Evolutionary conservation across 2,888 invertebrate genomes (phyloP).

Genomic region (Drosophila gaucha): DNA sequence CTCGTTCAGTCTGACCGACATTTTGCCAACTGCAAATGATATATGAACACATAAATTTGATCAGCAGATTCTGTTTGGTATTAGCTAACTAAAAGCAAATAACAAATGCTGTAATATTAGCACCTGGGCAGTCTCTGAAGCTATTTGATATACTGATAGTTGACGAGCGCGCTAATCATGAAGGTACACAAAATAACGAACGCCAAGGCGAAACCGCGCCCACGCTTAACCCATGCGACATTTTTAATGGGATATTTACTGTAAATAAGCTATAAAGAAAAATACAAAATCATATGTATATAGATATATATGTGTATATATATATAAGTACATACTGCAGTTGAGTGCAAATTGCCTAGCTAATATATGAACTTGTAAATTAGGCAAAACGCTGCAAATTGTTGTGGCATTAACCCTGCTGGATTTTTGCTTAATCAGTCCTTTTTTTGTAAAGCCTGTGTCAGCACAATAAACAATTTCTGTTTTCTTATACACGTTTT

Average conservation of each 20-base stretch:
- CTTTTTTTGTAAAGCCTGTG: constrained; percentile 12
- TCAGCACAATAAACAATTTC: constrained; percentile 37
- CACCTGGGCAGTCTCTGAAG: constrained; percentile 45
- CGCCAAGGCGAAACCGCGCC: constrained; percentile 64
- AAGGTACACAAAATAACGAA: constrained; percentile 45
- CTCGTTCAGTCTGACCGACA: constrained; percentile 82
- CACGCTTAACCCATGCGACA: constrained; percentile 21
- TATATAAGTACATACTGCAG: background rate
- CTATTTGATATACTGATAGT: constrained; percentile 46
- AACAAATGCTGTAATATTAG: constrained; percentile 45
- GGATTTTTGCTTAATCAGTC: constrained; percentile 39
- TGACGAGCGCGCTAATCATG: constrained; percentile 49
- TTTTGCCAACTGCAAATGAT: constrained; percentile 60
- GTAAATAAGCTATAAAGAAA: constrained; percentile 4
- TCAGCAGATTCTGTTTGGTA: background rate
- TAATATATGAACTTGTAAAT: constrained; percentile 47
- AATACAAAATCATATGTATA: background rate
- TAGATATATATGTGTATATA: background rate
- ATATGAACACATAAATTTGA: constrained; percentile 10
- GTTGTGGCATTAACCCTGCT: constrained; percentile 56
- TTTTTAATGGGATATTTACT: constrained; percentile 14
- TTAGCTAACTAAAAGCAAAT: constrained; percentile 12
- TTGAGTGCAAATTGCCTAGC: constrained; percentile 34
- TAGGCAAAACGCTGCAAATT: constrained; percentile 30
- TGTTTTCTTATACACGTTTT: constrained; percentile 11